Base-by-base conservation (phyloP, 2,797 vertebrate genomes). In the Euphonia xanthogaster region DNA sequence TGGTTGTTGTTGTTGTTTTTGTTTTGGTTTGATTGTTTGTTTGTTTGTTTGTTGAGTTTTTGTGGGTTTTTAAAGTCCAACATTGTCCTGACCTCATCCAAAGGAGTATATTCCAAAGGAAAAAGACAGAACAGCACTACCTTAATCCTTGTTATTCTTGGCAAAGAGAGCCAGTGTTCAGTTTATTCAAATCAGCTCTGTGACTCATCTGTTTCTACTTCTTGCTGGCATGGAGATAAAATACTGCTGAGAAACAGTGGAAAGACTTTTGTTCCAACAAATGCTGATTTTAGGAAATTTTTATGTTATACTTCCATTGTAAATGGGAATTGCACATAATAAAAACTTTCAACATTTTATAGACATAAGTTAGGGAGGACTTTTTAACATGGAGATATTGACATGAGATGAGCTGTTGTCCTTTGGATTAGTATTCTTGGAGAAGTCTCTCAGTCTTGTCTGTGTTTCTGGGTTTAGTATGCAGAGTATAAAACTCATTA, bases 151-250 rank as follows among this genome's bases (percentile, higher is more conserved):
- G 67, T 83, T 94, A 74, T 94, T 93, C 71, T 74, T 92, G 61
- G 67, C 54, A 85, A 67, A 45, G 3, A 72, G 31, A 79, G 14
- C 2, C 33, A 77, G 23, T 53, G 88, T 80, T 80, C 14, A 53
- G 40, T 83, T 94, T 93, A 81, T 80, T 89, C 61, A 87, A 57
- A 91, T 76, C 16, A 86, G 30, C 42, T 81, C 48, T 74, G n/a
- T 90, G 77, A 91, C 86, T 93, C 88, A 65, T 94, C 72, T 87
- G 35, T 87, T 94, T 92, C 88, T 94, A 55, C 39, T 81, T 33
- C 28, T 94, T 92, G 77, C 90, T 96, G 75, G 67, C 86, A 77
- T 62, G 51, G 66, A 84, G 73, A 86, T 48, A 88, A 93, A 95
- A 88, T 81, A 76, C 17, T 70, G 25, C 57, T 53, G 12, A 73